These are phyloP conservation scores for Frankliniella intonsa DNA, from an alignment of 2,888 invertebrate species.

Conservation along the genomic window DNA sequence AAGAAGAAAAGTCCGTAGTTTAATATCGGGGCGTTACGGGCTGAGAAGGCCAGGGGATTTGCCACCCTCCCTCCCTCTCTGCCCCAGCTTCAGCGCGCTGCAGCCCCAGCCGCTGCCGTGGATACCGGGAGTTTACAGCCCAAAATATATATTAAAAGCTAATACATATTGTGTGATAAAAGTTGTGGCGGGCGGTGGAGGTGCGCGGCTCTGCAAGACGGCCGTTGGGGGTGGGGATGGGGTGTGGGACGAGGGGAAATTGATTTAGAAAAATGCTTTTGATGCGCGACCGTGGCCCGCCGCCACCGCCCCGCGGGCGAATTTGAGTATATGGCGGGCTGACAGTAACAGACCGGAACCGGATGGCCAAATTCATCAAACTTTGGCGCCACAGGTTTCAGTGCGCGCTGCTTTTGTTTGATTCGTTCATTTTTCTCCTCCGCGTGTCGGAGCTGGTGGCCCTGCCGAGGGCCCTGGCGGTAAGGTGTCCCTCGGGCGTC, in stretches of 20 bases:
- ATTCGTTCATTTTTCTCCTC: neutral
- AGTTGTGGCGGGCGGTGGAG: neutral
- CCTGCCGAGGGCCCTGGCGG: neutral
- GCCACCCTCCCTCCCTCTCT: neutral
- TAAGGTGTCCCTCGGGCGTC: neutral
- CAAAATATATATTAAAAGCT: conserved; percentile 25
- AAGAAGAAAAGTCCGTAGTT: neutral
- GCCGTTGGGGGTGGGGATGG: neutral
- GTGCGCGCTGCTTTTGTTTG: neutral
- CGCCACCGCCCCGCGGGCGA: neutral
- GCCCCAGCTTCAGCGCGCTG: too few relatives aligned
- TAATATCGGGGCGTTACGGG: neutral
- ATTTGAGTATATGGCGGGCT: neutral
- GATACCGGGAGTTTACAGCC: neutral
- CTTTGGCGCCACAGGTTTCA: neutral
- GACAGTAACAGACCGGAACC: neutral
- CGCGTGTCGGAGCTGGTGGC: too few relatives aligned
- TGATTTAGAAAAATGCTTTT: conserved; percentile 21
- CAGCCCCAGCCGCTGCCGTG: neutral
- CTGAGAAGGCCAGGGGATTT: neutral
- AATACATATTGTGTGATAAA: conserved; percentile 21
- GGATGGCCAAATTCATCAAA: neutral
- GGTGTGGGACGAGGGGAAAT: neutral
- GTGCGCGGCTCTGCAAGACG: neutral
- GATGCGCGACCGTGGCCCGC: neutral